Evolutionary conservation across 1,140 invertebrate species (phyloP), one percentile per base, ranked within the genome.

Genomic region (Cyphomyrmex costatus): DNA sequence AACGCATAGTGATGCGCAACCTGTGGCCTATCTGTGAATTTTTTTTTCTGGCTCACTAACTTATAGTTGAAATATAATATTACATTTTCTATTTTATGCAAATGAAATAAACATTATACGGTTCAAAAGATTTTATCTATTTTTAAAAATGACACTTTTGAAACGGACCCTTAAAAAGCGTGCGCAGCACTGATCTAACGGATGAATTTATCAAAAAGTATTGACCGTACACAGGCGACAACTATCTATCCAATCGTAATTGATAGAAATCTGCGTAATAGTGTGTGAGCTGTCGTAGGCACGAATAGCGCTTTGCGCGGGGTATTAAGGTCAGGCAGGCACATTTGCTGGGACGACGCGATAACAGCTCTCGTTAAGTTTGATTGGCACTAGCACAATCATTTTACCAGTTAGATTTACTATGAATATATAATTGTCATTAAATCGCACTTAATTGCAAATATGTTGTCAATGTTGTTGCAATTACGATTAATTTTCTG

Each of bases 231-330:
- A 46, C 6, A 24, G 21, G 51, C 19, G 53, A 33, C 42, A 60
- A 46, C n/a, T 73, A 46, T 36, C 30, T 73, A 58, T 36, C 19
- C 79, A 36, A 27, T 58, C 53, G 53, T 73, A 73, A 83, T 83
- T 73, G 79, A 74, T 83, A 83, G 79, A 83, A 83, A 73, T 73
- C 79, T 36, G 16, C 60, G 56, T 74, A 74, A 74, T 83, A 83
- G 53, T 83, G 79, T 56, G 53, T 60, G 53, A 71, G 49, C 79
- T 73, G 66, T 71, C 79, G 79, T 60, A 60, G 63, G 36, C 79
- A 73, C 53, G 79, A 73, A 71, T 83, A 83, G 36, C 68, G 68
- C 68, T 83, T 83, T 60, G 36, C 79, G 49, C 16, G 68, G 53
- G 4, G 36, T 83, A 83, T 83, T 74, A 74, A 73, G 79, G 79